These are phyloP conservation scores for Galeopsomyia nigrocyanea DNA, from an alignment of 2,888 invertebrate genomes.

Conservation along the genomic window DNA sequence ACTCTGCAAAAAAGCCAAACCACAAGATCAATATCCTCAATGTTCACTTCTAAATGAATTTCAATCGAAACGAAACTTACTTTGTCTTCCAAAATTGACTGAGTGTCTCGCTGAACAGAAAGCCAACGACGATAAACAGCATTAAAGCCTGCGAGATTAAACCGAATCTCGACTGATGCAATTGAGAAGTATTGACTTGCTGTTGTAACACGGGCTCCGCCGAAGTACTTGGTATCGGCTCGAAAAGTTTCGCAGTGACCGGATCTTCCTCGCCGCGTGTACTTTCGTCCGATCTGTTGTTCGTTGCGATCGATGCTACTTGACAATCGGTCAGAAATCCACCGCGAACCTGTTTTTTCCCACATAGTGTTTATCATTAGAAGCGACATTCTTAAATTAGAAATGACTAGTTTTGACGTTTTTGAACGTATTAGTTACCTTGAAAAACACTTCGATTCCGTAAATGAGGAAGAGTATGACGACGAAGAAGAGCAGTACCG, in stretches of 20 bases:
- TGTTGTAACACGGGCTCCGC: slow-evolving; percentile 60
- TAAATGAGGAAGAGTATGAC: slow-evolving; percentile 94
- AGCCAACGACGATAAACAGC: slow-evolving; percentile 89
- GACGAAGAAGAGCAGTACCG: slow-evolving; percentile 89
- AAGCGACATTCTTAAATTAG: no score
- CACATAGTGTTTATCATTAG: no score
- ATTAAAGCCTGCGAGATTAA: slow-evolving; percentile 91
- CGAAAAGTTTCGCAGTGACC: slow-evolving; percentile 64
- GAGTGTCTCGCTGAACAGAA: slow-evolving; percentile 90
- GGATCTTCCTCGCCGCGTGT: slow-evolving; percentile 69
- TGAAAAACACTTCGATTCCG: slow-evolving; percentile 94
- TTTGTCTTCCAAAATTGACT: slow-evolving; percentile 95
- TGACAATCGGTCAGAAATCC: slow-evolving; percentile 84
- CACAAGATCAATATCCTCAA: slow-evolving; percentile 43
- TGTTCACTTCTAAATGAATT: neutral
- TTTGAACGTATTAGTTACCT: slow-evolving; percentile 72
- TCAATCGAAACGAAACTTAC: slow-evolving; percentile 70
- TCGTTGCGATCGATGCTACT: slow-evolving; percentile 73
- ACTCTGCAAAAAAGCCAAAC: slow-evolving; percentile 72
- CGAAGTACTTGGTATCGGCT: slow-evolving; percentile 61
- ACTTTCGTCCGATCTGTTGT: slow-evolving; percentile 62
- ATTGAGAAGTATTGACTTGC: slow-evolving; percentile 84
- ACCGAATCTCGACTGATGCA: slow-evolving; percentile 92
- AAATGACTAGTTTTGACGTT: no score
- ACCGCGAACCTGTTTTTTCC: slow-evolving; percentile 77